These are phyloP conservation scores for Zaprionus gabonicus DNA, from an alignment of 1,140 invertebrate species.

Conservation along the genomic window DNA sequence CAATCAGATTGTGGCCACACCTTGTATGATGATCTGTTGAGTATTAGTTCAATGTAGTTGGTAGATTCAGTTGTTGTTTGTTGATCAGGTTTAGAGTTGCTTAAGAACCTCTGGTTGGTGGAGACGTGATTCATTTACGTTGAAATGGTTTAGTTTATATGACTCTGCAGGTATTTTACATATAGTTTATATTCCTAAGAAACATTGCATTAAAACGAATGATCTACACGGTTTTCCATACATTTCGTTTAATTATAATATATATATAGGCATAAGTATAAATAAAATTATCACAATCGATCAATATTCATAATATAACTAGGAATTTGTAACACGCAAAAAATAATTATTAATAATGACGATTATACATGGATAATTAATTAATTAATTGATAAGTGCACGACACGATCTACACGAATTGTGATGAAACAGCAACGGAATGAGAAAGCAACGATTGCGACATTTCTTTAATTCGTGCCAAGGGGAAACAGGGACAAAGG, in stretches of 20 bases:
- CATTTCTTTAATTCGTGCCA: constrained; percentile 21
- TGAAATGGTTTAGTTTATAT: too few species aligned
- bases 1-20: neutral
- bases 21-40: neutral
- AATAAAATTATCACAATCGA: constrained; percentile 82
- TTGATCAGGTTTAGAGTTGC: neutral
- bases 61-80: neutral
- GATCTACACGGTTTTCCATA: neutral
- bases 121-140: too few species aligned
- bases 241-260: constrained; percentile 27
- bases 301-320: constrained; percentile 74
- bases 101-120: neutral
- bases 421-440: constrained; percentile 26
- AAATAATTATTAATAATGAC: constrained; percentile 48
- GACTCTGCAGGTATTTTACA: neutral
- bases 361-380: constrained; percentile 35
- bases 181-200: neutral
- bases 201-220: neutral
- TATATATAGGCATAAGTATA: constrained; percentile 52
- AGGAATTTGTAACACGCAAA: constrained; percentile 61
- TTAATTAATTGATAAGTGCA: neutral
- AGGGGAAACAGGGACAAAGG: neutral
- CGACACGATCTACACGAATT: constrained; percentile 1
- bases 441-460: constrained; percentile 30
- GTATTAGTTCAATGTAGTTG: neutral